Base-by-base conservation (phyloP, 2,113 vertebrate species). In the Leucopternis melanops region DNA sequence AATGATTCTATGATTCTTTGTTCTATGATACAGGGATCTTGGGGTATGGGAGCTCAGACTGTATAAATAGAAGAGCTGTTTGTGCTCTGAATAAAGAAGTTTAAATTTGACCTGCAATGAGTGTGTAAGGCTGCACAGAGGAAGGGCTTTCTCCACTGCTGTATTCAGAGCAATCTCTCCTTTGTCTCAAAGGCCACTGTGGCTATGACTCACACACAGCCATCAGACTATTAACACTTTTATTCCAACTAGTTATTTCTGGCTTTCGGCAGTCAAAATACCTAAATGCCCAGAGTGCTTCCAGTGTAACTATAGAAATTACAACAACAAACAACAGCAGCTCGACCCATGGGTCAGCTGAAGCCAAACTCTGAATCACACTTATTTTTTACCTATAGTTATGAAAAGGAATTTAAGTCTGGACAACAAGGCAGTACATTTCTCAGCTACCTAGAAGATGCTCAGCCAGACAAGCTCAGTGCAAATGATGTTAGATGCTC, bases 281-380 rank as follows among this genome's bases (percentile, higher is more conserved):
- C 81, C 75, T 92, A 95, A 95, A 86, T 91, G 54, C 61, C 77
- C 81, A 52, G 79, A 85, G 79, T 83, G 88, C 94, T 96, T 96
- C 94, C 92, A 96, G 75, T 59, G 97, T 97, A 95, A 97, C 97
- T 96, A 97, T 97, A 96, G 97, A 92, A 97, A 97, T 97, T 63
- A 80, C 74, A 92, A 89, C 87, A 97, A 97, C 97, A 97, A 97
- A 97, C 93, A 97, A 63, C 81, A 90, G 88, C 81, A 87, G 66
- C 54, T 91, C 8, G 16, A 91, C 94, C 91, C 88, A 7, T 8
- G 75, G 94, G 93, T 88, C 96, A 86, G 85, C 78, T 72, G 83
- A 95, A 95, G 95, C 89, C 92, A 96, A 95, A 58, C 67, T 92
- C 71, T 94, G 95, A 97, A 97, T 97, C 97, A 96, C 85, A 15